phyloP scores from a whole-genome alignment of 2,797 vertebrate species.

The Acrocephalus scirpaceus region DNA sequence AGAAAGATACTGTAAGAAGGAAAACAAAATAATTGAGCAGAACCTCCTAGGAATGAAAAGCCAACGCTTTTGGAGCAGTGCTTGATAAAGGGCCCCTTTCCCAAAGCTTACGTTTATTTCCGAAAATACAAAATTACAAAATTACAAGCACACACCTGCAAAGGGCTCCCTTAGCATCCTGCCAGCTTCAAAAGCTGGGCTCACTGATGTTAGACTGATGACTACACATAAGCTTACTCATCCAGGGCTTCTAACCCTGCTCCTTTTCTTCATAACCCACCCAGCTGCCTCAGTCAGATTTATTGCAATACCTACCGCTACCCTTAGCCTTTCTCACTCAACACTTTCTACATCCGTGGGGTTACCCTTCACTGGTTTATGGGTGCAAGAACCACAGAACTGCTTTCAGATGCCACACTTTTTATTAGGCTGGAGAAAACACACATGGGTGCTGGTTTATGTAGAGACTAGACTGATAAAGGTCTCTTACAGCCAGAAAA shows the following conservation, averaged over 20 bases:
- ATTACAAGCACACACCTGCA: not conserved
- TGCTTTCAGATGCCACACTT: not conserved
- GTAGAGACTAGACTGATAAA: not conserved
- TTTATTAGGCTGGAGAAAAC: not conserved
- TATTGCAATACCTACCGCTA: not conserved
- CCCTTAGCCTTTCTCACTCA: not conserved
- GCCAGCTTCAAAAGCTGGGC: not conserved
- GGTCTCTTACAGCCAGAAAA: not conserved
- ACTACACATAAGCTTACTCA: accelerated
- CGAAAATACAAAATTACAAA: not conserved
- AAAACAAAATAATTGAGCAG: not conserved
- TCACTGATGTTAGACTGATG: not conserved
- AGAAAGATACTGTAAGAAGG: not conserved
- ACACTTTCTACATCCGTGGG: not conserved
- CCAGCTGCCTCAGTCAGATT: not conserved
- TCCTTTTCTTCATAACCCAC: not conserved
- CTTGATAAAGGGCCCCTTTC: not conserved
- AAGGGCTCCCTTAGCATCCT: not conserved
- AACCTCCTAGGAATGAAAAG: not conserved
- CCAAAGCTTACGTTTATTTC: not conserved
- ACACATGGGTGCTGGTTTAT: not conserved
- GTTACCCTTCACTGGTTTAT: not conserved
- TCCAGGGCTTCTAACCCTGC: not conserved
- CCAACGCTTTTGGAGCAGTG: not conserved
- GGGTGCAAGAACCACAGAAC: not conserved